phyloP scores from a whole-genome alignment of 2,113 vertebrate genomes.

The Paedocypris sp. region DNA sequence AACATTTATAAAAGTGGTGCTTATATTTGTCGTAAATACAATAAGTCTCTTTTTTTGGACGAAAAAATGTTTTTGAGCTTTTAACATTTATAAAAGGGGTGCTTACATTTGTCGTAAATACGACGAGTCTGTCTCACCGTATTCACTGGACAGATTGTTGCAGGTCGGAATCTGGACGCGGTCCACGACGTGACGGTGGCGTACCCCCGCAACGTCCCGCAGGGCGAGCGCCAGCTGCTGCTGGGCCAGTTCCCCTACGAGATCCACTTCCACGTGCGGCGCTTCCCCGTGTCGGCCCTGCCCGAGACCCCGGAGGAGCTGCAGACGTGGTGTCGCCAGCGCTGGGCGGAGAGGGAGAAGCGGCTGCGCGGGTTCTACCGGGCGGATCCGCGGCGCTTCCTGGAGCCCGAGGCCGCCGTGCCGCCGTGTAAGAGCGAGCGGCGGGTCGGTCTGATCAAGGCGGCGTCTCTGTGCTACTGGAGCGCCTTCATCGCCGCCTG shows the following conservation, averaged over 20 bases:
- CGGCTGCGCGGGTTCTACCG: conserved; percentile 77
- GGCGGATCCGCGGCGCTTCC: conserved; percentile 60
- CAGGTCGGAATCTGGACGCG: conserved; percentile 85
- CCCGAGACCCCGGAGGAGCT: conserved; percentile 66
- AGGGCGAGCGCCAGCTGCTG: conserved; percentile 86
- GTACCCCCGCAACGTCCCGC: conserved; percentile 89
- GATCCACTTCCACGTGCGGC: conserved; percentile 87
- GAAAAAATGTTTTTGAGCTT: too few relatives aligned
- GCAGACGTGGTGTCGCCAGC: conserved; percentile 80
- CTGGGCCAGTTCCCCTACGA: conserved; percentile 80
- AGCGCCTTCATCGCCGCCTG: conserved; percentile 64
- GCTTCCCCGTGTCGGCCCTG: conserved; percentile 67
- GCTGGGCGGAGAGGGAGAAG: conserved; percentile 88
- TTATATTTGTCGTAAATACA: too few relatives aligned
- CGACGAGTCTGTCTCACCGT: too few relatives aligned
- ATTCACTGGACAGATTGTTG: too few relatives aligned
- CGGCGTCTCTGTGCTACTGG: conserved; percentile 80
- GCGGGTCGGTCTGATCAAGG: conserved; percentile 74
- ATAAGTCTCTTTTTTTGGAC: too few relatives aligned
- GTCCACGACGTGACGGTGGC: conserved; percentile 94
- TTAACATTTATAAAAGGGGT: too few relatives aligned
- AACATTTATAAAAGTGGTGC: too few relatives aligned
- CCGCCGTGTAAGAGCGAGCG: conserved; percentile 88
- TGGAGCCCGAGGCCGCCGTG: conserved; percentile 51
- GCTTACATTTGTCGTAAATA: too few relatives aligned